Base-by-base conservation (phyloP, 2,797 vertebrate species). In the Halcyon smyrnensis region DNA sequence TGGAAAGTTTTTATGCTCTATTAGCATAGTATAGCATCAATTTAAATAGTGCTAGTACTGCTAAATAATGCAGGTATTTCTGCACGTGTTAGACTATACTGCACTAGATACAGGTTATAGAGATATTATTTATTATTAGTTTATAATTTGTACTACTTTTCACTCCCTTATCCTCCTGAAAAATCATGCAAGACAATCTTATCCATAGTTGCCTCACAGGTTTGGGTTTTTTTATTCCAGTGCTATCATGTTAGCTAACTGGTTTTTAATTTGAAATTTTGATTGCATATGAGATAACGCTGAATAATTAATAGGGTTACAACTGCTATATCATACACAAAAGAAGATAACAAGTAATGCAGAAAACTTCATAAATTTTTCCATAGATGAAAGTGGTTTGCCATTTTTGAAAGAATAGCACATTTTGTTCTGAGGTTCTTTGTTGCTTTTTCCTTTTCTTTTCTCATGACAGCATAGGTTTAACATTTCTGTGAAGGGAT, bases 141-240 rank as follows among this genome's bases (percentile, higher is more conserved):
- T 59, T 67, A n/a, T 79, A 48, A 65, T 54, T 65, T 34, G 4
- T 57, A 24, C 17, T 51, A 51, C 50, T 51, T 15, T 51, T 60
- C 9, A 77, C 41, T 89, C 23, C 5, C 4, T 77, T 85, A 37
- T 37, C 90, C 28, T 86, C 20, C 23, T 50, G 4, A 12, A 91
- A 86, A 2, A 63, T 2, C 8, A 4, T 27, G 23, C 3, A 43
- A 41, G 24, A 67, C 7, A 60, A 24, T 59, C 24, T 45, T 60
- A 15, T 28, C 37, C 8, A 24, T 12, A 43, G 30, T 14, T 54
- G 17, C 23, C 45, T 59, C 8, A 18, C 6, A 36, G 36, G 36
- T 36, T 36, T 1, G 3, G 2, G 0, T 34, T 28, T 62, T 65
- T 85, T 78, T 2, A 15, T 80, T 50, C 41, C 27, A 12, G 4